phyloP scores from a whole-genome alignment of 2,888 invertebrate species.

The Heliconius ethilla region DNA sequence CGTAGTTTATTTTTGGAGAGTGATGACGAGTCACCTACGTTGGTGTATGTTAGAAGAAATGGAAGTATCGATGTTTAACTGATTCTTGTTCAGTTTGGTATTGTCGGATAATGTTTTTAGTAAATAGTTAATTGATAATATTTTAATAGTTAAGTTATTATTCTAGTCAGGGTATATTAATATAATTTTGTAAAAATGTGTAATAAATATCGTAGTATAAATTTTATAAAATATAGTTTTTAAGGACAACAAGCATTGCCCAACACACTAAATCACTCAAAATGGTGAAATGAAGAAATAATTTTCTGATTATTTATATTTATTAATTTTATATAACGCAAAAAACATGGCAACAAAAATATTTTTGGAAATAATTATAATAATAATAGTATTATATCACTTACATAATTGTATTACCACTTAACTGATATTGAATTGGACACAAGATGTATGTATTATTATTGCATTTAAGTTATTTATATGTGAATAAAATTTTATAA shows the following conservation, averaged over 20 bases:
- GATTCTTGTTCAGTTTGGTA: background rate
- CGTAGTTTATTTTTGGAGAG: background rate
- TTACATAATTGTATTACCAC: background rate
- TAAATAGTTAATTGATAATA: background rate
- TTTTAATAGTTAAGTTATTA: background rate
- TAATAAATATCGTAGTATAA: background rate
- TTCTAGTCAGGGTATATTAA: background rate
- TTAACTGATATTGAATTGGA: background rate
- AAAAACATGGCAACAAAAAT: background rate
- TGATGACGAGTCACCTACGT: slow-evolving; percentile 6
- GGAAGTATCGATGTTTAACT: slow-evolving; percentile 10
- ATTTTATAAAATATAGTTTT: background rate
- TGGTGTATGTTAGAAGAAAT: slow-evolving; percentile 15
- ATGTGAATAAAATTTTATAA: background rate
- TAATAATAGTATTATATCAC: background rate
- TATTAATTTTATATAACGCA: background rate
- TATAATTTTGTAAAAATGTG: background rate
- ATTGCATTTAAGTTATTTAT: background rate
- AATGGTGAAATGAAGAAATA: too few relatives aligned
- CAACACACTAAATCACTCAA: too few relatives aligned
- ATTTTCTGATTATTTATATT: background rate
- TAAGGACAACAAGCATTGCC: background rate
- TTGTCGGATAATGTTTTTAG: background rate
- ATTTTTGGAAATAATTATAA: background rate
- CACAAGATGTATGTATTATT: background rate